phyloP scores from a whole-genome alignment of 2,113 vertebrate species.

The Recurvirostra avosetta region DNA sequence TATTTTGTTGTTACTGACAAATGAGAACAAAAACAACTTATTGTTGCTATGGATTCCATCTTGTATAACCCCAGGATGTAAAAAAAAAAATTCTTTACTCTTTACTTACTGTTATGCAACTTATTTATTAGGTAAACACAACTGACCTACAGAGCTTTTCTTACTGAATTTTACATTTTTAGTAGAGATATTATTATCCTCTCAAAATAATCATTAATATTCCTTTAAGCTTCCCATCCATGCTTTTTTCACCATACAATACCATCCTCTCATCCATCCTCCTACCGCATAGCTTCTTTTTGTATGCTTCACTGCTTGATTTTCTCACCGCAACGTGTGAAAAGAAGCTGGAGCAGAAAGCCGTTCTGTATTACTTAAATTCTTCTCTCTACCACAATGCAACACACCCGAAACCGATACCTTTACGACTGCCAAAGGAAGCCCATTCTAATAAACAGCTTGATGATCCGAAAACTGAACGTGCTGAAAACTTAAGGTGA shows the following conservation, averaged over 20 bases:
- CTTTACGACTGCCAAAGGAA: not conserved
- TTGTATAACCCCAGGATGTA: not conserved
- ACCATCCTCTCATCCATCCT: not conserved
- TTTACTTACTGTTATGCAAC: not conserved
- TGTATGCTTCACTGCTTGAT: not conserved
- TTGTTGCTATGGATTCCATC: not conserved
- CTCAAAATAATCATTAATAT: not conserved
- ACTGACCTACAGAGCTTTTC: not conserved
- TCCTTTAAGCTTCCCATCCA: not conserved
- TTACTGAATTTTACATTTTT: not conserved
- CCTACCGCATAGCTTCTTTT: not conserved
- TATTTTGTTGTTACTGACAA: not conserved
- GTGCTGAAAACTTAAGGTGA: not conserved
- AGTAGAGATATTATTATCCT: not conserved
- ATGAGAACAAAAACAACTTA: not conserved
- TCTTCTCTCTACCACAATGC: not conserved
- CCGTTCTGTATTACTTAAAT: not conserved
- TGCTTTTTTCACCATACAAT: not conserved
- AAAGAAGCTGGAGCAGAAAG: not conserved
- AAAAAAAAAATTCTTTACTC: not conserved
- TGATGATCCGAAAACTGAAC: not conserved
- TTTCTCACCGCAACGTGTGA: not conserved
- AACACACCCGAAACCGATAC: not conserved
- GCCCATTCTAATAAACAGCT: not conserved
- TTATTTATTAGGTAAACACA: not conserved